Base-by-base conservation (phyloP, 2,113 vertebrate species). In the Emydura subglobosa region DNA sequence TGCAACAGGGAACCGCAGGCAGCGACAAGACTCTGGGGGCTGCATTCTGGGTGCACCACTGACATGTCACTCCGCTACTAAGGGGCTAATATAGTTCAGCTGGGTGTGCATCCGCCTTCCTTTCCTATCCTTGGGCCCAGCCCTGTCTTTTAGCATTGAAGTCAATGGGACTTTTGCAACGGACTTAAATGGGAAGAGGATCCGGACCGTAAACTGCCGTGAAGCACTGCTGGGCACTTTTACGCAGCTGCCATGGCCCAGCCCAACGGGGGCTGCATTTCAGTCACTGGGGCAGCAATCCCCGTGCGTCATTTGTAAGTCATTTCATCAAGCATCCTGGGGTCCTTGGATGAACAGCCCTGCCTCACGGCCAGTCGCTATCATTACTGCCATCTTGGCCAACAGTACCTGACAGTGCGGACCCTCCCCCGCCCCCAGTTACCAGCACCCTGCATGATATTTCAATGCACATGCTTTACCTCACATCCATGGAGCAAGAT, bases 381-480 rank as follows among this genome's bases (percentile, higher is more conserved):
- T 13, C 7, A 27, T 31, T 44, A 13, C 4, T 51, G 17, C 31
- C 54, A 9, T 4, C 10, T 53, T 27, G 74, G 87, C 9, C 72
- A 84, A 61, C 21, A 29, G 53, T 6, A 21, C 1, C 27, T 17
- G 49, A 7, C 51, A 29, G 25, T n/a, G 31, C 4, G 4, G 10
- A 42, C 13, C 19, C 76, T 76, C 42, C 34, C 4, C 5, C 16
- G 7, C 14, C 50, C 51, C 3, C 27, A 50, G 0, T 8, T 10
- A n/a, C 13, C 1, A 0, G 3, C 9, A 7, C 53, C 55, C 3
- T 2, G 49, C 19, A 16, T 25, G 4, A 1, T 24, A 3, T 6
- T 47, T 17, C 0, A 1, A 81, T 72, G 31, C 72, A 31, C 8
- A 3, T 3, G 5, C 0, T 0, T 27, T 53, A 57, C 78, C 50